Evolutionary conservation across 2,797 vertebrate genomes (phyloP).

Genomic region (Tangara arthus): DNA sequence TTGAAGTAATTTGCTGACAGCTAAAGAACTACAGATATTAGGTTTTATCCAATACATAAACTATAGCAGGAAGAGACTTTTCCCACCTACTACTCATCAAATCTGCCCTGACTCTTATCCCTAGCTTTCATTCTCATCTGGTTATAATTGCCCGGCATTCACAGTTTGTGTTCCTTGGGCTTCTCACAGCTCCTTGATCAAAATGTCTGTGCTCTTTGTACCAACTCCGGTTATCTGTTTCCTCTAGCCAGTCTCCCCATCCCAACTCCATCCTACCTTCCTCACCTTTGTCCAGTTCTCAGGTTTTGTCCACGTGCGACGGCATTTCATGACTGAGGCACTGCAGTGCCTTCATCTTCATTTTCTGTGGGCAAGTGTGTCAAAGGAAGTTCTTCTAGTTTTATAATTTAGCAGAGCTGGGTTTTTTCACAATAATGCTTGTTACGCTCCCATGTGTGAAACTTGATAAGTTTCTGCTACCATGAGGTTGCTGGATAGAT

Average conservation of each 20-base stretch:
- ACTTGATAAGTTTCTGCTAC: background rate
- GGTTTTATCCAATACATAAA: background rate
- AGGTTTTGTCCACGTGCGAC: background rate
- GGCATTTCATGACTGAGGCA: background rate
- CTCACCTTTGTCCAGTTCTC: background rate
- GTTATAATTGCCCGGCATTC: background rate
- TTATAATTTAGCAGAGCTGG: background rate
- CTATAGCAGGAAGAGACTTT: background rate
- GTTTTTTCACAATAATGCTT: background rate
- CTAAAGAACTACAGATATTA: background rate
- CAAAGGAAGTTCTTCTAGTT: background rate
- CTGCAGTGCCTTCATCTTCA: background rate
- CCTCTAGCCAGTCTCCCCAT: background rate
- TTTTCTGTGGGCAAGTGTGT: background rate
- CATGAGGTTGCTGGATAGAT: background rate
- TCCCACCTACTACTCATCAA: background rate
- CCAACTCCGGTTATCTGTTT: background rate
- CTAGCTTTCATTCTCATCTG: background rate
- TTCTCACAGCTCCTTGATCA: background rate
- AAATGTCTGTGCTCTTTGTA: background rate
- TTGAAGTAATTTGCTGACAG: background rate
- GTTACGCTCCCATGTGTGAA: background rate
- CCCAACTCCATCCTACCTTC: background rate
- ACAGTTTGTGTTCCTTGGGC: background rate
- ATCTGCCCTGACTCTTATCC: background rate